These are phyloP conservation scores for Helostoma temminkii DNA, from an alignment of 2,797 vertebrate genomes.

Conservation along the genomic window DNA sequence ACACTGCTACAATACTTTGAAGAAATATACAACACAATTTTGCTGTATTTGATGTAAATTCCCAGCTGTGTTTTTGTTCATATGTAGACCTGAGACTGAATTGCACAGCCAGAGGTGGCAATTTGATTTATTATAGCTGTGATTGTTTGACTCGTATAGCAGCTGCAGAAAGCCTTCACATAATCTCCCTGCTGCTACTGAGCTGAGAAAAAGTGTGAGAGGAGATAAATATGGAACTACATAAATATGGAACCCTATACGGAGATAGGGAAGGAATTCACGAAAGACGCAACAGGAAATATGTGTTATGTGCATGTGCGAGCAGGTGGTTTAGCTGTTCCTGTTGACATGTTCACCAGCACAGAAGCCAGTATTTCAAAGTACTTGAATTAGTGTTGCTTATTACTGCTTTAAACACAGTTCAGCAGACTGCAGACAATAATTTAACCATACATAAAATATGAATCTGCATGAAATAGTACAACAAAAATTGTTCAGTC, in stretches of 20 bases:
- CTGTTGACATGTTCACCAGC: conserved; percentile 15
- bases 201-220: conserved; percentile 14
- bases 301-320: neutral
- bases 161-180: conserved; percentile 35
- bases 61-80: conserved; percentile 50
- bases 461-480: no score
- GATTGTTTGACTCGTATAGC: conserved; percentile 50
- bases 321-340: conserved; percentile 5
- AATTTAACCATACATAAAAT: no score
- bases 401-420: conserved; percentile 25
- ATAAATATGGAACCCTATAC: neutral
- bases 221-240: neutral
- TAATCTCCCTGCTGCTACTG: conserved; percentile 32
- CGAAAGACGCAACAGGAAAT: conserved; percentile 2
- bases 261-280: neutral
- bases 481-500: no score
- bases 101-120: conserved; percentile 37
- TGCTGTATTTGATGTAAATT: conserved; percentile 31
- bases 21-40: conserved; percentile 50
- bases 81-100: conserved; percentile 35
- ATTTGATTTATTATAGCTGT: conserved; percentile 59
- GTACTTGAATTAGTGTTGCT: no score
- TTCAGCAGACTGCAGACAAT: no score
- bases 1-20: neutral
- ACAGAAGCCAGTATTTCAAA: conserved; percentile 23